Base-by-base conservation (phyloP, 2,113 vertebrate genomes). In the Rhagologus leucostigma region DNA sequence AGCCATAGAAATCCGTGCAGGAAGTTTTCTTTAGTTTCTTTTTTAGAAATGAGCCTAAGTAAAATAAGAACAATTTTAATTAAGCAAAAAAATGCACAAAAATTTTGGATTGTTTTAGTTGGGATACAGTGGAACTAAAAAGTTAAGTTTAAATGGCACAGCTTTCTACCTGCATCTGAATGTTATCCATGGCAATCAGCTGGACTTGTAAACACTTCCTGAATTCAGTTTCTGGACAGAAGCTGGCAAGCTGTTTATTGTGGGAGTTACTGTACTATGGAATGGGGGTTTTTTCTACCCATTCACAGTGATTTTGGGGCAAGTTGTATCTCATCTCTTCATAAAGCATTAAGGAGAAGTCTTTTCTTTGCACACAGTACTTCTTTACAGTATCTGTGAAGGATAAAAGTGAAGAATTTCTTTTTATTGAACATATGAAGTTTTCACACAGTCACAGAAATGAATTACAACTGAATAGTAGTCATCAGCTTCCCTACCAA, bases 401-500 rank as follows among this genome's bases (percentile, higher is more conserved):
- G 39, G 37, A 44, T 56, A 87, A 71, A 84, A 87, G 35, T 70
- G 23, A 90, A 65, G 17, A 80, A 88, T 83, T 88, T 76, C 44
- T 60, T 89, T 96, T 96, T 93, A 95, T 91, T 95, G 68, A 60
- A 50, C 77, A 57, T 32, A 86, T 1, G 42, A 77, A 74, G 22
- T 78, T 89, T 82, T 91, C 90, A 95, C 59, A 89, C 29, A 90
- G 62, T 78, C 76, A 95, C 47, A 87, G 42, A 70, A 95, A 89
- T 59, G 0, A 67, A 86, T 78, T 86, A 93, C 69, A 95, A 64
- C 27, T 71, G 12, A 81, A 41, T 1, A 85, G 70, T 4, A 74
- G 64, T 47, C 37, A 83, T 67, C 59, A 32, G 27, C 70, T 76
- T 84, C 55, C 47, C 81, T 84, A 70, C 13, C 50, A 84, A 80